Percentiles rank a stretch among this genome's conserved stretches.
Conservation (phyloP, 2,888 invertebrate species). For the Pegoplata infirma region DNA sequence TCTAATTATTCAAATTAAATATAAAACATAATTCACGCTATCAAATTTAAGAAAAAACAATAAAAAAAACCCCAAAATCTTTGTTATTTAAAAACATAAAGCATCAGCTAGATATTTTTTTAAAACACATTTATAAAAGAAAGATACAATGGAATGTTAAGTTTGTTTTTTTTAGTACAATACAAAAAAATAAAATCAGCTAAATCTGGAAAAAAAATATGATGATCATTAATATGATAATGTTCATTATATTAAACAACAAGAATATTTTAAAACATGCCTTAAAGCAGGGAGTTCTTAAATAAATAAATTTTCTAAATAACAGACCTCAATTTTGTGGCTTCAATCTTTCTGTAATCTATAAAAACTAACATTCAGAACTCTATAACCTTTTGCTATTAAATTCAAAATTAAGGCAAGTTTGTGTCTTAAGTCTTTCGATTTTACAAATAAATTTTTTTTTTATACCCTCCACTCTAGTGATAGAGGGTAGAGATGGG, state of each 20-base stretch:
- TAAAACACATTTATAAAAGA: conserved; percentile 11
- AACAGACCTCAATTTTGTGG: too few relatives aligned
- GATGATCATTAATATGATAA: conserved; percentile 41
- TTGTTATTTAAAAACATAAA: conserved; percentile 30
- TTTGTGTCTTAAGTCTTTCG: too few relatives aligned
- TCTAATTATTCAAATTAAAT: too few relatives aligned
- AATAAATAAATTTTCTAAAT: too few relatives aligned
- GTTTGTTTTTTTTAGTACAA: conserved; percentile 55
- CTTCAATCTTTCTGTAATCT: too few relatives aligned
- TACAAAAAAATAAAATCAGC: conserved; percentile 20
- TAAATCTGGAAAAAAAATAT: too few relatives aligned
- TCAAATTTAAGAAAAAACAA: conserved; percentile 10
- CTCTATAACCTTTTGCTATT: too few relatives aligned
- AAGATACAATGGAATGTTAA: conserved; percentile 53
- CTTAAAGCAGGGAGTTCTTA: background rate
- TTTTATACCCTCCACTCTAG: too few relatives aligned
- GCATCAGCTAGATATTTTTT: conserved; percentile 52
- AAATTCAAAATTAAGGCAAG: too few relatives aligned
- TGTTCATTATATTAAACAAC: conserved; percentile 30
- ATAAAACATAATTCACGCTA: conserved; percentile 26
- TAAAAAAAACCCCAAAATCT: conserved; percentile 29
- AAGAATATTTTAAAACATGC: background rate
- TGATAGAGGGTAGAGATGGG: too few relatives aligned
- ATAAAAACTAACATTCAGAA: too few relatives aligned
- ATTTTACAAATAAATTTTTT: too few relatives aligned